Conservation (phyloP, 2,888 invertebrate species). For the Synanthedon formicaeformis region DNA sequence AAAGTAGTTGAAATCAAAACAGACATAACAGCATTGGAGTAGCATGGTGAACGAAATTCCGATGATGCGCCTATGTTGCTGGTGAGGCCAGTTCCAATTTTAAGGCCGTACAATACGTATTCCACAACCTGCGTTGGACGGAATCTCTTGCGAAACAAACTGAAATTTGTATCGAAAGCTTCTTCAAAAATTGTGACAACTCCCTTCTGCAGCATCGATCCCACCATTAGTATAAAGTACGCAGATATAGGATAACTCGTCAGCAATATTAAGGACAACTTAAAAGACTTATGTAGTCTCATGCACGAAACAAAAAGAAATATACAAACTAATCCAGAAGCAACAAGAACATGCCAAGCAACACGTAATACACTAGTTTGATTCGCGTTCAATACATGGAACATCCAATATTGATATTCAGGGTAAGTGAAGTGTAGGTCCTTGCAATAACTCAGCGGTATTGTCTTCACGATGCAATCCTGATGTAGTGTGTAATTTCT, state of each 20-base stretch:
- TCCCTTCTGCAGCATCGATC: slow-evolving; percentile 52
- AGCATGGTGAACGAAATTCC: slow-evolving; percentile 44
- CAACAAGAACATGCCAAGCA: slow-evolving; percentile 44
- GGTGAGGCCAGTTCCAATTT: slow-evolving; percentile 38
- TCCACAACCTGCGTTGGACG: slow-evolving; percentile 20
- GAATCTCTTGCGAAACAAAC: slow-evolving; percentile 18
- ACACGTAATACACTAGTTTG: slow-evolving; percentile 12
- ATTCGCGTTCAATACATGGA: slow-evolving; percentile 15
- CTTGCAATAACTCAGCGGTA: slow-evolving; percentile 23
- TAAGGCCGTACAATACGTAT: slow-evolving; percentile 27
- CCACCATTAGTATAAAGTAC: slow-evolving; percentile 30
- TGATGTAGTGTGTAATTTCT: slow-evolving; percentile 41
- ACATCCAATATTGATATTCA: slow-evolving; percentile 48
- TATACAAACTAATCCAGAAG: slow-evolving; percentile 28
- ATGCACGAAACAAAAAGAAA: slow-evolving; percentile 34
- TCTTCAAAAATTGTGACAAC: slow-evolving; percentile 32
- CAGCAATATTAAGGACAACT: slow-evolving; percentile 22
- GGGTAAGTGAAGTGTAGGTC: slow-evolving; percentile 34
- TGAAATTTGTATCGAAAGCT: slow-evolving; percentile 36
- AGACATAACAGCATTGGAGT: slow-evolving; percentile 35
- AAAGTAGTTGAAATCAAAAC: slow-evolving; percentile 22
- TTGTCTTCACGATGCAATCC: slow-evolving; percentile 30
- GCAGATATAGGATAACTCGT: slow-evolving; percentile 25
- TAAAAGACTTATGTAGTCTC: slow-evolving; percentile 26
- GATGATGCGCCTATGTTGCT: slow-evolving; percentile 32